Base-by-base conservation (phyloP, 2,797 vertebrate genomes). In the Carapus acus region DNA sequence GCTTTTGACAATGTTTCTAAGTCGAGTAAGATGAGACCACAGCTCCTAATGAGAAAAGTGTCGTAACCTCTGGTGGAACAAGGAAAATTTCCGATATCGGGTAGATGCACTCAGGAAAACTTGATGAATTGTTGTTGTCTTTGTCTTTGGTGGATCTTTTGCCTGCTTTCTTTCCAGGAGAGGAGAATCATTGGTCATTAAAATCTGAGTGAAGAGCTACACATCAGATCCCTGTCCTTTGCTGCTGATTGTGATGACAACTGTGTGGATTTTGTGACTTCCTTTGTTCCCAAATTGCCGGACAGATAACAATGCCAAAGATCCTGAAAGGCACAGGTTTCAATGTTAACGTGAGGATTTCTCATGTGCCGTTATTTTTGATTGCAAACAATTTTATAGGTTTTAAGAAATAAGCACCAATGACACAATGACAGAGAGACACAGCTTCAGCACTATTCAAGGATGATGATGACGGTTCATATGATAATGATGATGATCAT, bases 201-300 rank as follows among this genome's bases (percentile, higher is more conserved):
- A 62, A 61, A 55, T 39, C 53, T 50, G 53, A 29, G 63, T 65
- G 62, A 66, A 68, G 62, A 61, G 59, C 38, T 29, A 59, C 61
- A 57, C 62, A 58, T 51, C 62, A 54, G 58, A 36, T 49, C 48
- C 41, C 31, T 41, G 41, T 67, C 70, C 58, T 77, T 82, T n/a
- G 76, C 75, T 79, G 73, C 70, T 69, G 74, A 72, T 69, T 74
- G 36, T 31, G 57, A 46, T 69, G 61, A 70, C 23, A 46, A 73
- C 76, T 73, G 74, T 79, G 65, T 74, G 63, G 40, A 38, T 76
- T 76, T 74, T 79, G 73, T 67, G 72, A 81, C 79, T 80, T 83
- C 76, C 78, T 74, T 47, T 76, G 68, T 78, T 85, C 74, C 64
- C 60, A 59, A 63, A 63, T 71, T 70, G 69, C 65, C 54, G 48